Percentiles rank a stretch among this genome's conserved stretches.
Evolutionary conservation across 2,888 invertebrate species (phyloP).

Genomic region (Blomia tropicalis): DNA sequence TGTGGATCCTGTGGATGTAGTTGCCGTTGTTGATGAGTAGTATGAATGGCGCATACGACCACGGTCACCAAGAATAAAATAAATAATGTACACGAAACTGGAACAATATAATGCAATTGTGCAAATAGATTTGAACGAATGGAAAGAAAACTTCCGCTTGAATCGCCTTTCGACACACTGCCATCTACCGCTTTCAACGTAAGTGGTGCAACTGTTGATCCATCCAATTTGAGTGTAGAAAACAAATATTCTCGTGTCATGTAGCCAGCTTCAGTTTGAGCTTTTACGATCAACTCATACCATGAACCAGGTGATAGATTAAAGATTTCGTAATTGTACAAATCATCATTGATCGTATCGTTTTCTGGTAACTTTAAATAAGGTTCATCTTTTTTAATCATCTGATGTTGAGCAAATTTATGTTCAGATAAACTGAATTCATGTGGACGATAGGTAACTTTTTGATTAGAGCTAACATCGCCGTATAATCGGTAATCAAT

Average conservation of each 20-base stretch:
- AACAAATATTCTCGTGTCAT: slow-evolving; percentile 1
- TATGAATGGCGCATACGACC: slow-evolving; percentile 29
- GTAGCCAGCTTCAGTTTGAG: slow-evolving; percentile 5
- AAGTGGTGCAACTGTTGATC: slow-evolving; percentile 15
- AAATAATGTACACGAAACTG: slow-evolving; percentile 35
- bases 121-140: neutral
- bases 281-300: slow-evolving; percentile 7
- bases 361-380: neutral
- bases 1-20: neutral
- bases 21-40: slow-evolving; percentile 23
- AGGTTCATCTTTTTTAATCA: neutral
- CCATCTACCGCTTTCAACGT: slow-evolving; percentile 1
- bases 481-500: neutral
- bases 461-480: neutral
- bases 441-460: neutral
- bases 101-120: slow-evolving; percentile 28
- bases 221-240: neutral
- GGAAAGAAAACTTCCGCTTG: neutral
- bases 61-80: slow-evolving; percentile 33
- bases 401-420: neutral
- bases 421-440: neutral
- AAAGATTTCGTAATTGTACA: slow-evolving; percentile 1
- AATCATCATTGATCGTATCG: neutral
- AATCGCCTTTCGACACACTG: neutral
- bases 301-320: slow-evolving; percentile 1